Percentiles rank a stretch among this genome's conserved stretches.
phyloP scores from a whole-genome alignment of 2,888 invertebrate genomes.

The Phortica okadai region DNA sequence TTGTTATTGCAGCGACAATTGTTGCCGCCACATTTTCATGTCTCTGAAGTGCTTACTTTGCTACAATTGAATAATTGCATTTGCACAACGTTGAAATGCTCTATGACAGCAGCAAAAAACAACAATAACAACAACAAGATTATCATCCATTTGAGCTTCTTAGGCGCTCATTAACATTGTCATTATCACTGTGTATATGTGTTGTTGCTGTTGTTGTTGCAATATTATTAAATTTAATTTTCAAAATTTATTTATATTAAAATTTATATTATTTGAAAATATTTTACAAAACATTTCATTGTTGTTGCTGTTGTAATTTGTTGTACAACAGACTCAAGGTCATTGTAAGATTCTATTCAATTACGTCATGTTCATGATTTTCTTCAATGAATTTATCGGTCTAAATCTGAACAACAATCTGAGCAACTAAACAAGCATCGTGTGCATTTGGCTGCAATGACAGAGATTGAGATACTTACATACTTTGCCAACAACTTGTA shows the following conservation, averaged over 20 bases:
- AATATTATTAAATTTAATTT: neutral
- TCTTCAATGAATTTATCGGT: slow-evolving; percentile 32
- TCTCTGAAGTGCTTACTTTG: slow-evolving; percentile 53
- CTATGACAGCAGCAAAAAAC: neutral
- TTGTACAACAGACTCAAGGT: neutral
- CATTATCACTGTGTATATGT: slow-evolving; percentile 9
- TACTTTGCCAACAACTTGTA: slow-evolving; percentile 40
- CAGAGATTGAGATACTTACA: too few relatives aligned
- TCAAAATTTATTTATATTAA: neutral
- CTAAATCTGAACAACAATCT: slow-evolving; percentile 29
- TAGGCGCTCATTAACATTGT: neutral
- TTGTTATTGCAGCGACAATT: neutral
- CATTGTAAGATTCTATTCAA: slow-evolving; percentile 24
- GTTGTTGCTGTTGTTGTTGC: too few relatives aligned
- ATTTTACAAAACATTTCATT: neutral
- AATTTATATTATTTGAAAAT: neutral
- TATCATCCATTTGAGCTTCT: slow-evolving; percentile 1
- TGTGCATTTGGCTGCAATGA: neutral
- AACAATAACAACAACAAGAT: slow-evolving; percentile 1
- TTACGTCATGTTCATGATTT: slow-evolving; percentile 26
- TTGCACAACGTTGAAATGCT: slow-evolving; percentile 45
- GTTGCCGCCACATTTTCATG: slow-evolving; percentile 17
- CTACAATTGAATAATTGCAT: slow-evolving; percentile 74
- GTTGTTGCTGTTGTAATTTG: neutral
- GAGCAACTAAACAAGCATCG: neutral